Evolutionary conservation across 2,888 invertebrate species (phyloP), one percentile per base, ranked within the genome.

Genomic region (Apoda limacodes): DNA sequence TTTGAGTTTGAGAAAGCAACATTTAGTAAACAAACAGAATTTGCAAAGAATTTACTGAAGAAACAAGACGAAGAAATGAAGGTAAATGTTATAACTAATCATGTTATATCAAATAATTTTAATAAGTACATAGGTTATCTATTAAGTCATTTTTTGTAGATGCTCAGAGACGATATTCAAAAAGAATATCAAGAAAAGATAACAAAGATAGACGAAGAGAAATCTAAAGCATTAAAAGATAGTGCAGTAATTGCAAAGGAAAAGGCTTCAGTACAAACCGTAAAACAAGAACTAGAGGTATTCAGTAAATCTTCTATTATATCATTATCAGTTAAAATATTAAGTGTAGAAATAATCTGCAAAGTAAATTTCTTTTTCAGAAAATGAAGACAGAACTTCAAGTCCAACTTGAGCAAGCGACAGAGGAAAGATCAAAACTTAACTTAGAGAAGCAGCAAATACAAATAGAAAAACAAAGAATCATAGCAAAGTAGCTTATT

Each of bases 1-100:
- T 71, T 87, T 44, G 82, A 84, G 31, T 84, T 85, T 32, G 82
- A 85, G 57, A 81, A 83, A 31, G 76, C 83, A n/a, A 85, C 85
- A 2, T 78, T 86, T 25, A 83, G 75, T 44, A 78, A 84, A 43
- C 86, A 87, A 57, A 76, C 82, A 0, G 84, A 85, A 51, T 84
- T 83, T 46, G 82, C 82, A 6, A 80, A 82, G 47, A 72, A 71
- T 38, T 57, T 83, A 13, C 54, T 85, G 1, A 84, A 85, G 43
- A 70, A 82, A 35, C 85, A 86, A 55, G 75, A 84, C 28, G 83
- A 85, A 42, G 84, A 85, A 61, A 56, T 85, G 4, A 84, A 85
- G 67, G 85, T 83, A 55, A 29, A n/a, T 28, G 12, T 32, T 23
- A 21, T 31, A 14, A 11, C 11, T 28, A 19, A n/a, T n/a, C n/a